Evolutionary conservation across 2,888 invertebrate species (phyloP), one percentile per base, ranked within the genome.

Genomic region (Drosophila borborema): DNA sequence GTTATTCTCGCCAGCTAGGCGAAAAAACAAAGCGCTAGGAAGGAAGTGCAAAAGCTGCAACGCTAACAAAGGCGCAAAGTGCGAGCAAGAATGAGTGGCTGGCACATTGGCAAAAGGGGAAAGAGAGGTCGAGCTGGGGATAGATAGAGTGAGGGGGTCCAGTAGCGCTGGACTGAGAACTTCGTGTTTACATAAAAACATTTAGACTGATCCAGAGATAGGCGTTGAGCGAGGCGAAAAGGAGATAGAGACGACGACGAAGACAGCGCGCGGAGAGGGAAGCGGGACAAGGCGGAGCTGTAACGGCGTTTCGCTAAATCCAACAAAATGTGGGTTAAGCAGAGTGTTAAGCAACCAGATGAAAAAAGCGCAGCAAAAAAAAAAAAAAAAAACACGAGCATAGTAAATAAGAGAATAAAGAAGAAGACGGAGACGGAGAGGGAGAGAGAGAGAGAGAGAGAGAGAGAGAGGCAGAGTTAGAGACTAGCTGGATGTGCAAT

Each of bases 31-130:
- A 82, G 85, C 72, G 74, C 81, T 62, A 73, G 82, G 77, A 84
- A 86, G 86, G 86, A 86, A 84, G 74, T 75, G 74, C 74, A 85
- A 85, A 85, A 84, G 84, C 84, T 86, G 84, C 86, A 85, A 74
- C 81, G 77, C 77, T 70, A 79, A 82, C 86, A 86, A 86, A 86
- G 85, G 65, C 86, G 81, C 74, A 81, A 84, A 86, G 84, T 81
- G 84, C 79, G 55, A 55, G 54, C 38, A 36, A 40, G 54, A 36
- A 40, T 23, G 54, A 54, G 28, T 41, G 55, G 55, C 55, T 28
- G 40, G n/a, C 38, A 28, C 9, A 40, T 23, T n/a, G 3, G 54
- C 2, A 10, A 12, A 14, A 9, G 16, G 14, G 46, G 8, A 16
- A 8, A 3, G 23, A n/a, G 2, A 16, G 53, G 9, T 3, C 4